Percentiles rank a stretch among this genome's conserved stretches.
These are phyloP conservation scores for Tauraco hartlaubi DNA, from an alignment of 2,797 vertebrate species.

Conservation along the genomic window DNA sequence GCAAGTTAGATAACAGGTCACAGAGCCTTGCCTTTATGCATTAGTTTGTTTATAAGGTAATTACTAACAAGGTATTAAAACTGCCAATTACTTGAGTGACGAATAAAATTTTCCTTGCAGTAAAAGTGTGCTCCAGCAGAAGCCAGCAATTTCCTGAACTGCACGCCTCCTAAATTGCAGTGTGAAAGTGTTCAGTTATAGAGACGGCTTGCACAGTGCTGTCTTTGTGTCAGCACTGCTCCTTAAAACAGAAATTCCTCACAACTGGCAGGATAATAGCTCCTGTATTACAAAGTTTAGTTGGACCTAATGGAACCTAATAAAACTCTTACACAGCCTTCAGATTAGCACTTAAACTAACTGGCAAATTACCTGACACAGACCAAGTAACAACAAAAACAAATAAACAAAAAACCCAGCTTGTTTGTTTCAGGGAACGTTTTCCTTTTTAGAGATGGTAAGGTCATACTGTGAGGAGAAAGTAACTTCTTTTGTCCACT, in stretches of 20 bases:
- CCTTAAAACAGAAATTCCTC: conserved; percentile 84
- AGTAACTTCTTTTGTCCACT: not conserved
- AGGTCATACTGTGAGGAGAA: not conserved
- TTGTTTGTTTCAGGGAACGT: not conserved
- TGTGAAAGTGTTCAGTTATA: conserved; percentile 89
- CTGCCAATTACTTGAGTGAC: conserved; percentile 94
- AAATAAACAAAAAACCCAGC: not conserved
- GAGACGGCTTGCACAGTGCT: conserved; percentile 86
- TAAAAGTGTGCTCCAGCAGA: conserved; percentile 91
- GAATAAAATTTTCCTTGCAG: conserved; percentile 93
- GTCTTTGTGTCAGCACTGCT: conserved; percentile 87
- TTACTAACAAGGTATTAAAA: conserved; percentile 97
- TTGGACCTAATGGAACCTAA: conserved; percentile 72
- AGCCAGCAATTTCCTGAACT: conserved; percentile 96
- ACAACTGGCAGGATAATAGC: conserved; percentile 84
- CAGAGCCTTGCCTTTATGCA: conserved; percentile 80
- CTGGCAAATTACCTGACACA: conserved; percentile 71
- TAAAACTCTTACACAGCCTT: conserved; percentile 67
- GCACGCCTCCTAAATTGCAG: conserved; percentile 95
- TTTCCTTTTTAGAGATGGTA: not conserved
- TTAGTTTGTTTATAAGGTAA: conserved; percentile 96
- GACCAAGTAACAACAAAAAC: conserved; percentile 3
- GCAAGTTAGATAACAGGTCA: conserved; percentile 76
- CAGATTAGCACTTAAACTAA: conserved; percentile 69
- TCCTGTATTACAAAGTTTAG: conserved; percentile 85